A percentile compares a stretch with the other conserved stretches of the same genome.
Evolutionary conservation across 2,888 invertebrate genomes (phyloP).

Genomic region (Tinea trinotella): DNA sequence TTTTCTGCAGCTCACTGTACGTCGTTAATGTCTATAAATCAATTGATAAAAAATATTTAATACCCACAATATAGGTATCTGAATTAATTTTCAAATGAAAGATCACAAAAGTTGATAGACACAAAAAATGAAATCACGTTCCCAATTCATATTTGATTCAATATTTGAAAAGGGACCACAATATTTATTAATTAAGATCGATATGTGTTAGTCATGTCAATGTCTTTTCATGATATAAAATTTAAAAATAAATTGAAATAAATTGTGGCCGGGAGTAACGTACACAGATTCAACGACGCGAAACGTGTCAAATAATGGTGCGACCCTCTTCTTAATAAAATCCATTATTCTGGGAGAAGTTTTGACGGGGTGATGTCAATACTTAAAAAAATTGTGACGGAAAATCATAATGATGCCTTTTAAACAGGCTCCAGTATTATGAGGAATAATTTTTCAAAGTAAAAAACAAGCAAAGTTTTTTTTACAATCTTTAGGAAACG

Average conservation of each 20-base stretch:
- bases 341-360: constrained; percentile 17
- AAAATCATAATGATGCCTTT: constrained; percentile 10
- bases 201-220: constrained; percentile 3
- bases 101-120: too few relatives aligned
- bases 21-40: too few relatives aligned
- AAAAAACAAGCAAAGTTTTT: too few relatives aligned
- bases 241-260: constrained; percentile 13
- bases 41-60: too few relatives aligned
- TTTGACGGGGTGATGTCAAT: constrained; percentile 19
- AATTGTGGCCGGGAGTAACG: constrained; percentile 9
- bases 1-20: too few relatives aligned
- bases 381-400: constrained; percentile 14
- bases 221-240: neutral
- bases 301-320: constrained; percentile 1
- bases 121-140: too few relatives aligned
- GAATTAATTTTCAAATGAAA: too few relatives aligned
- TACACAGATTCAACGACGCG: constrained; percentile 12
- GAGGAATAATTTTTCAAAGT: neutral
- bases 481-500: too few relatives aligned
- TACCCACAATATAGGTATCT: too few relatives aligned
- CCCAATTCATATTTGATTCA: too few relatives aligned
- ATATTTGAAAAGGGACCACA: neutral
- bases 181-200: neutral
- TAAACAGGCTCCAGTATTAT: neutral
- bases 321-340: constrained; percentile 16